Evolutionary conservation across 2,113 vertebrate genomes (phyloP).

Genomic region (Osmerus eperlanus): DNA sequence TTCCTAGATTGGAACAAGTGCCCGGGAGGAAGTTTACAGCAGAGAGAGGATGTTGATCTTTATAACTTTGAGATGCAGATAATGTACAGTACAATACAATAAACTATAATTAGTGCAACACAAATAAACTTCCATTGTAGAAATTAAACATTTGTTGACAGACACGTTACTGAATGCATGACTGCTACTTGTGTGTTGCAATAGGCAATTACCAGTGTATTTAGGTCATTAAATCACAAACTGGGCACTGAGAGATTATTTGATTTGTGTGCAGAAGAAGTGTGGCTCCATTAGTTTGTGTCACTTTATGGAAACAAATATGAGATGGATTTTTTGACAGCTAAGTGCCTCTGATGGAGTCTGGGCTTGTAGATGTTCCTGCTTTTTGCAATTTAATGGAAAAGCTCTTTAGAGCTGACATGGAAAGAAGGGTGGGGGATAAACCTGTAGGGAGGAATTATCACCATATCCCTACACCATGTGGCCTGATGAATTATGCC

Average conservation of each 20-base stretch:
- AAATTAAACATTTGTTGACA: too few relatives aligned
- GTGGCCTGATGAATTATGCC: not conserved
- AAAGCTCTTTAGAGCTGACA: conserved; percentile 65
- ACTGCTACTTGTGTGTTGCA: too few relatives aligned
- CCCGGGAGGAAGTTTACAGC: too few relatives aligned
- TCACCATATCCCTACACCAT: not conserved
- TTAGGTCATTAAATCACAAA: not conserved
- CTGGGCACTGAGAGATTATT: conserved; percentile 33
- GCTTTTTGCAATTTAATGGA: conserved; percentile 53
- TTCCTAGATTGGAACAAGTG: conserved; percentile 27
- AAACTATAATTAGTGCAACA: too few relatives aligned
- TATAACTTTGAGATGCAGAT: too few relatives aligned
- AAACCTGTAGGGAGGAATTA: conserved; percentile 47
- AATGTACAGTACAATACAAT: too few relatives aligned
- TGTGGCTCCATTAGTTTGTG: conserved; percentile 64
- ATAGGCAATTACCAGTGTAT: too few relatives aligned
- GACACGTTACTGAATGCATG: too few relatives aligned
- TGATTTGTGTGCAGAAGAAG: conserved; percentile 43
- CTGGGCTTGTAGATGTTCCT: conserved; percentile 49
- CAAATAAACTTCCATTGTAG: too few relatives aligned
- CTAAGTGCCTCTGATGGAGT: conserved; percentile 63
- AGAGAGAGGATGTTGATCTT: too few relatives aligned
- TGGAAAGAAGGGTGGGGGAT: conserved; percentile 61
- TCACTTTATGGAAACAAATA: conserved; percentile 60
- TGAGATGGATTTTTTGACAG: conserved; percentile 40